Evolutionary conservation across 1,140 invertebrate genomes (phyloP), one percentile per base, ranked within the genome.

Genomic region (Drepana arcuata): DNA sequence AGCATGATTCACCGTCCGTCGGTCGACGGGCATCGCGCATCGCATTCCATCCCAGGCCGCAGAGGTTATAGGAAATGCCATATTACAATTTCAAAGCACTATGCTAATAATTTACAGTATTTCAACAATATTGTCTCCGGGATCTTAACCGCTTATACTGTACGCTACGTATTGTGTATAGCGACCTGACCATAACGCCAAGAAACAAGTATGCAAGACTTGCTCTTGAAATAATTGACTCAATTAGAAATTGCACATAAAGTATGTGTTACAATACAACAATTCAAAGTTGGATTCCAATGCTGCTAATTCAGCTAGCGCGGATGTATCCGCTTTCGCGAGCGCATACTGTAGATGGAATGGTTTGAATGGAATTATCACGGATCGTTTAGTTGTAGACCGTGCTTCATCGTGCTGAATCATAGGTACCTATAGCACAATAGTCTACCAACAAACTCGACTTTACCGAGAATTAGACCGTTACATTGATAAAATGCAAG

Each of bases 61-160:
- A 63, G 65, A 72, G 66, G 49, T 72, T 74, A 79, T 79, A 65
- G 67, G 64, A 71, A 79, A 78, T 73, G 51, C 69, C 69, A 60
- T 51, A 56, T 51, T 46, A 48, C 58, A 51, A 67, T 66, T 33
- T 37, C 52, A 42, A 66, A 66, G 41, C n/a, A 41, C 59, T 59
- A 61, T 56, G 52, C 47, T 58, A 57, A 59, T 68, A 53, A 60
- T 44, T 61, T 37, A 50, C n/a, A n/a, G n/a, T n/a, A 42, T 42
- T 41, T 49, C 35, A 39, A 40, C 37, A 36, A 41, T 16, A 38
- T 42, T 34, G 25, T 32, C 21, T 23, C 35, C 32, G 14, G 38
- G n/a, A n/a, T n/a, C n/a, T n/a, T n/a, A n/a, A n/a, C n/a, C n/a
- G n/a, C n/a, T n/a, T n/a, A n/a, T n/a, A n/a, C n/a, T n/a, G n/a